A percentile compares a stretch with the other conserved stretches of the same genome.
phyloP scores from a whole-genome alignment of 2,113 vertebrate species.

The Onychostruthus taczanowskii region DNA sequence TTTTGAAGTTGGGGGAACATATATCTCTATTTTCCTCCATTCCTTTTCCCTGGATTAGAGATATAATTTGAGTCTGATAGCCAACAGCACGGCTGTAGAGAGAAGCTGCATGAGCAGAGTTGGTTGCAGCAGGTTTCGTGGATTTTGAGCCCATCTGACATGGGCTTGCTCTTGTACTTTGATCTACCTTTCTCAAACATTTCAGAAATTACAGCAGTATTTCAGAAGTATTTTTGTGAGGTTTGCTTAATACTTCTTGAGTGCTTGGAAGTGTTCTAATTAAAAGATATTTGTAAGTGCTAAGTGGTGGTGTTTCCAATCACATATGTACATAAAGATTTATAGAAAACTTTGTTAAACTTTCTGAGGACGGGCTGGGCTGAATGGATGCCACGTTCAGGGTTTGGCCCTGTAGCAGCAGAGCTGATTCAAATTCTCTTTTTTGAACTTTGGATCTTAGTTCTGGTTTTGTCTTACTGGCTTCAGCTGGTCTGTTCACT shows the following conservation, averaged over 20 bases:
- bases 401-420: not conserved
- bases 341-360: not conserved
- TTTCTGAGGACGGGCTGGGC: not conserved
- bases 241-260: not conserved
- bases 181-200: not conserved
- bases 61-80: not conserved
- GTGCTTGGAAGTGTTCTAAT: not conserved
- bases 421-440: not conserved
- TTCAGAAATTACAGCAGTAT: not conserved
- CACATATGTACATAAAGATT: not conserved
- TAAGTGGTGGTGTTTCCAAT: not conserved
- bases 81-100: not conserved
- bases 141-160: not conserved
- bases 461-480: not conserved
- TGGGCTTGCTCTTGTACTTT: not conserved
- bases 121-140: not conserved
- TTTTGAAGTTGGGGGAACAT: not conserved
- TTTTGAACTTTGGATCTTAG: not conserved
- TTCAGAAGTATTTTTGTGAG: not conserved
- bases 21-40: rapidly evolving
- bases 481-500: not conserved
- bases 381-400: not conserved
- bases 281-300: not conserved
- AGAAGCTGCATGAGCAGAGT: not conserved
- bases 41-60: not conserved